Conservation (phyloP, 2,797 vertebrate species). For the Mareca penelope region DNA sequence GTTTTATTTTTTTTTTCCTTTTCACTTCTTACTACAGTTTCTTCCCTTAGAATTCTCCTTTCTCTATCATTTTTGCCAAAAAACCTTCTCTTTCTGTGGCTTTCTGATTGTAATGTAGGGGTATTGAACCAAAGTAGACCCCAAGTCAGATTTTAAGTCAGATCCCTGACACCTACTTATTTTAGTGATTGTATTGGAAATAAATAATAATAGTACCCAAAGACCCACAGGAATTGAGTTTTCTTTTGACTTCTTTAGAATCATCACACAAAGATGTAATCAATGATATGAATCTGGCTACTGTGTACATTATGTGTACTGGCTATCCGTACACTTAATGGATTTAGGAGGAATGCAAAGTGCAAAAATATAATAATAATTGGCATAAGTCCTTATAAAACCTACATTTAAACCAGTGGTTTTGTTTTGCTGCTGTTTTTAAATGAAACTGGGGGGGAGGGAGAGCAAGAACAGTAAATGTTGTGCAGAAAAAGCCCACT, state of each 20-base stretch:
- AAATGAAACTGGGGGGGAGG: background rate
- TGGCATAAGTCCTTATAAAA: too few species aligned
- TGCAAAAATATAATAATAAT: background rate
- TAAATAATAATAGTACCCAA: background rate
- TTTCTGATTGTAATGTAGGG: background rate
- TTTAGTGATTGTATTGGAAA: background rate
- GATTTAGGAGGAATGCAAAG: background rate
- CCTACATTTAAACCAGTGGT: background rate
- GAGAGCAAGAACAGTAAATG: background rate
- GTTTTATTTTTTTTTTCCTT: background rate
- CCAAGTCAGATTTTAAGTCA: background rate
- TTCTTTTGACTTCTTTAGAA: background rate
- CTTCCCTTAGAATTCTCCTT: background rate
- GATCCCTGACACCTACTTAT: background rate
- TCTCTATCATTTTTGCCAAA: background rate
- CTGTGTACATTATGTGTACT: background rate
- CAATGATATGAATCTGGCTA: background rate
- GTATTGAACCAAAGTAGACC: rapidly evolving
- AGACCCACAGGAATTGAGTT: background rate
- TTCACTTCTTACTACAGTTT: background rate
- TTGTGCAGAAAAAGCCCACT: background rate
- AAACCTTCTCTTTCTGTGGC: background rate
- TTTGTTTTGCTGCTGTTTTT: background rate
- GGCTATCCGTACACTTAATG: background rate
- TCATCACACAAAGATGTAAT: background rate